Evolutionary conservation across 2,113 vertebrate genomes (phyloP), one percentile per base, ranked within the genome.

Genomic region (Oceanites oceanicus): DNA sequence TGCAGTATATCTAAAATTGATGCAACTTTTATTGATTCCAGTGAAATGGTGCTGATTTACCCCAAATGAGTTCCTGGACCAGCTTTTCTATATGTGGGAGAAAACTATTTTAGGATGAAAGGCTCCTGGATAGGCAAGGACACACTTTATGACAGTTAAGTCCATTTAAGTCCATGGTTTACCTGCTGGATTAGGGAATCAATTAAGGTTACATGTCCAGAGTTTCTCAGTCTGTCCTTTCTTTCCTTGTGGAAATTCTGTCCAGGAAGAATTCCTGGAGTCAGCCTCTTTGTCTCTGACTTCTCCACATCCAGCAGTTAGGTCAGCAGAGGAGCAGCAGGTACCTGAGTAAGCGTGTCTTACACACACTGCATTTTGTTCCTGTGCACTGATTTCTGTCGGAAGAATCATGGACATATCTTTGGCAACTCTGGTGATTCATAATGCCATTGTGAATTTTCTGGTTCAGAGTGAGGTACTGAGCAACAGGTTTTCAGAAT

Each of bases 341-440:
- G 27, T 13, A 55, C 55, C 72, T 19, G 21, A 70, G 66, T 10
- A 85, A 50, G 21, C 0, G 2, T 18, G n/a, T 30, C 30, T 56
- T 32, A 22, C 1, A 12, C 23, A 17, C n/a, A 3, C 32, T 38
- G 44, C 27, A 20, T 3, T 52, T n/a, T 38, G 40, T 36, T 74
- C 14, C 76, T 10, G 25, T 18, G 77, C 44, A 4, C 40, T 26
- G 50, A 66, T 19, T 40, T 38, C 79, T 77, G 19, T 15, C 72
- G 55, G 38, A 27, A n/a, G 27, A 71, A 22, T 11, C 25, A 10
- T 0, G 40, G 62, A 1, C 6, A 0, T 6, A 5, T 15, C 55
- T 86, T 56, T 29, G 15, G 14, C 32, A 79, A 17, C 9, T 2
- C 26, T 40, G 19, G 7, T 3, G 38, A 42, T 42, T 47, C 44